Conservation (phyloP, 1,140 invertebrate genomes). For the Lysiphlebus fabarum region DNA sequence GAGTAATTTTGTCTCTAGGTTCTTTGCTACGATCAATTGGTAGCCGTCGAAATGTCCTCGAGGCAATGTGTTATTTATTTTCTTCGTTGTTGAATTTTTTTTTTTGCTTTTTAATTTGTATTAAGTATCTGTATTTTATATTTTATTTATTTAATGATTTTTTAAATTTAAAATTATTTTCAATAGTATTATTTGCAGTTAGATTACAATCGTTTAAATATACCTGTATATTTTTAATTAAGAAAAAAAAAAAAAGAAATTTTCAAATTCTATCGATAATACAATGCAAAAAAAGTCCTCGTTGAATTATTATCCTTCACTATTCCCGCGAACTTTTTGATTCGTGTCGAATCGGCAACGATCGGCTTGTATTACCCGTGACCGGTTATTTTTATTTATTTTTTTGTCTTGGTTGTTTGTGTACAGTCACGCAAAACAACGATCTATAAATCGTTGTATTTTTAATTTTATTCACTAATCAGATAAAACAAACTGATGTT, state of each 20-base stretch:
- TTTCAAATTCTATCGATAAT: neutral
- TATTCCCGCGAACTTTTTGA: conserved; percentile 18
- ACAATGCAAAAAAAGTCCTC: neutral
- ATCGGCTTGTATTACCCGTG: conserved; percentile 8
- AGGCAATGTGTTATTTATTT: neutral
- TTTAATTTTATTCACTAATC: too few relatives aligned
- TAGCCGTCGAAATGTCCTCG: neutral
- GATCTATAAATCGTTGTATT: neutral
- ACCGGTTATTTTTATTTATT: neutral
- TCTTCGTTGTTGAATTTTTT: neutral
- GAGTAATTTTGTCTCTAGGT: conserved; percentile 1
- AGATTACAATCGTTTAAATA: conserved; percentile 11
- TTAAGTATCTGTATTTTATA: too few relatives aligned
- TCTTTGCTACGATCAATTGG: neutral
- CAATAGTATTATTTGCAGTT: neutral
- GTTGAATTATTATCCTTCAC: conserved; percentile 16
- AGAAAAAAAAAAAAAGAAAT: conserved; percentile 5
- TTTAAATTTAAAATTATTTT: neutral
- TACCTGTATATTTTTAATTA: conserved; percentile 10
- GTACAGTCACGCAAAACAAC: conserved; percentile 4
- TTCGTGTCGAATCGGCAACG: conserved; percentile 20
- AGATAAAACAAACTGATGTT: too few relatives aligned
- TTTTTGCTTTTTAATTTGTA: neutral
- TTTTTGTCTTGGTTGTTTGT: conserved; percentile 3
- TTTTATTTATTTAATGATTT: conserved; percentile 6